Evolutionary conservation across 2,888 invertebrate genomes (phyloP), one percentile per base, ranked within the genome.

Genomic region (Resseliella maxima): DNA sequence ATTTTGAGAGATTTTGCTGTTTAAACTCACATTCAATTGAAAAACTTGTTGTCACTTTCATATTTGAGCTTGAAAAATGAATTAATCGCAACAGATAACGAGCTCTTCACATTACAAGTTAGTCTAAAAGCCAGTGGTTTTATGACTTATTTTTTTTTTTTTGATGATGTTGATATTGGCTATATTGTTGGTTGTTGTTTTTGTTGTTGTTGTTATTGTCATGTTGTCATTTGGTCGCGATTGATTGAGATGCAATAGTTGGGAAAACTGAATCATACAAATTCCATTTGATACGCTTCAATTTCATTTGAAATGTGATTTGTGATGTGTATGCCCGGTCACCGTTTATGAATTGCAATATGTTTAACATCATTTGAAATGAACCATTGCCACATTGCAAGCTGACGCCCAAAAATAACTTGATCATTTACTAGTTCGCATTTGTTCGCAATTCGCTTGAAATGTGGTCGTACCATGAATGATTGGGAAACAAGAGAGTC

Each of bases 401-500:
- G 72, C 72, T 72, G 72, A 72, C 72, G 72, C 31, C 18, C 50
- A 3, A 59, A 72, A 72, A 72, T 35, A 72, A 72, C 72, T 72
- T 72, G 72, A 72, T 72, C 72, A 72, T 72, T 72, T 72, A 72
- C 72, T 72, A 72, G 72, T 35, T 72, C 15, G 18, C 8, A 50
- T 50, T 50, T 18, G 2, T 18, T 50, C 15, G 6, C 41, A 41
- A 41, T 24, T 24, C 59, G 1, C 5, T 27, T 3, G 59, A 24
- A 24, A 24, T 59, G 27, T 12, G 15, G 59, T 24, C 2, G 24
- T n/a, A n/a, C n/a, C 27, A 59, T 27, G 31, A 72, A 18, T 72
- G 72, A 72, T 72, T 72, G 72, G 72, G 72, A 72, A 72, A 31
- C 72, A 72, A 72, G 31, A 72, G 27, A 72, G 72, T 72, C 72